These are phyloP conservation scores for Drosophila baimaii DNA, from an alignment of 1,140 invertebrate species.

Conservation along the genomic window DNA sequence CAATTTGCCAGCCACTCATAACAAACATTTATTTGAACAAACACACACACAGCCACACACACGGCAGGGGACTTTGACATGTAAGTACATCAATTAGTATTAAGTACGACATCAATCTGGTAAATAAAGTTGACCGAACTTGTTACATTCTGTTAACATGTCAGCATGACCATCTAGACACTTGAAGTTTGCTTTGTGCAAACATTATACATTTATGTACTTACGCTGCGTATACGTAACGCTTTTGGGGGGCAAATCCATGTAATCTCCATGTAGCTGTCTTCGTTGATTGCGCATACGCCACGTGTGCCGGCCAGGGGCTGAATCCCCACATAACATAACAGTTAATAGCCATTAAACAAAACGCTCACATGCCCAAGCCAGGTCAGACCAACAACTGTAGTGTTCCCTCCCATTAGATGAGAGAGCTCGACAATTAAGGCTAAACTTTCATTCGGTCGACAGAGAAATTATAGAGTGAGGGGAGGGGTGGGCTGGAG, in stretches of 20 bases:
- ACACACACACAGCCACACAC: not conserved
- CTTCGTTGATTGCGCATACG: constrained; percentile 58
- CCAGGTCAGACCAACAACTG: constrained; percentile 19
- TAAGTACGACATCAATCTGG: constrained; percentile 44
- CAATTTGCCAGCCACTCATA: constrained; percentile 4
- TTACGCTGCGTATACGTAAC: constrained; percentile 27
- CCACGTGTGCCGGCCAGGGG: constrained; percentile 15
- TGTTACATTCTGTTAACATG: constrained; percentile 43
- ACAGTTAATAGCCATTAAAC: constrained; percentile 56
- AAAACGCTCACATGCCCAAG: constrained; percentile 34
- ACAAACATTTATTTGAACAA: constrained; percentile 10
- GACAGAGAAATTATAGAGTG: not conserved
- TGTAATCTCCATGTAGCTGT: constrained; percentile 51
- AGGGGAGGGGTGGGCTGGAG: not conserved
- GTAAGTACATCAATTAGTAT: constrained; percentile 43
- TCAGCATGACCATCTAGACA: constrained; percentile 26
- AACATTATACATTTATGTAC: constrained; percentile 46
- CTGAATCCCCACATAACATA: constrained; percentile 4
- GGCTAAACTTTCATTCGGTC: constrained; percentile 33
- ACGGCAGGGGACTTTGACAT: not conserved
- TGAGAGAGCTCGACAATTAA: constrained; percentile 42
- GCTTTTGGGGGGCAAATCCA: constrained; percentile 10
- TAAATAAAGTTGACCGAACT: constrained; percentile 45
- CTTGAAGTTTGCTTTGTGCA: constrained; percentile 29
- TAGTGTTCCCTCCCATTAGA: too few relatives aligned